These are phyloP conservation scores for Ariolimax columbianus DNA, from an alignment of 2,888 invertebrate species.

Conservation along the genomic window DNA sequence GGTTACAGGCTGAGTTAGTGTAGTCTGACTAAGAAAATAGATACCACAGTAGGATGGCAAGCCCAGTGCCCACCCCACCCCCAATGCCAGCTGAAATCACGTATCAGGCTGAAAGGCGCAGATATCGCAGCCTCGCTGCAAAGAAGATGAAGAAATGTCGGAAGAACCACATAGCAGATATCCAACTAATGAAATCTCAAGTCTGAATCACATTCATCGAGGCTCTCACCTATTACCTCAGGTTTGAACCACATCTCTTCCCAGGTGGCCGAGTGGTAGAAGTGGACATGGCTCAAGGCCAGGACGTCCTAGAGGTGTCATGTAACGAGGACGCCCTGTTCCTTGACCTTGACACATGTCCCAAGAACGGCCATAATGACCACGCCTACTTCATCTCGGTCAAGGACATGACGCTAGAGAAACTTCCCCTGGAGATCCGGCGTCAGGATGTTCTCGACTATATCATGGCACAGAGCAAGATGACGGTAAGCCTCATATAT, in stretches of 20 bases:
- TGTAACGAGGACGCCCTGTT: constrained; percentile 14
- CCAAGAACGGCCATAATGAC: constrained; percentile 43
- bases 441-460: constrained; percentile 29
- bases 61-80: too few relatives aligned
- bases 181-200: too few relatives aligned
- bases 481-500: constrained; percentile 21
- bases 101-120: too few relatives aligned
- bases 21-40: too few relatives aligned
- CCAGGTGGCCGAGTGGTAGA: constrained; percentile 39
- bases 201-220: too few relatives aligned
- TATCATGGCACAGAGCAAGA: constrained; percentile 32
- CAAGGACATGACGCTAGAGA: constrained; percentile 16
- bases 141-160: too few relatives aligned
- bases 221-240: too few relatives aligned
- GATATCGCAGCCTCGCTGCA: too few relatives aligned
- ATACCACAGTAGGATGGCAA: too few relatives aligned
- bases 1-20: too few relatives aligned
- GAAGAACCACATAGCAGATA: too few relatives aligned
- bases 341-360: constrained; percentile 26
- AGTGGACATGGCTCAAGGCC: neutral
- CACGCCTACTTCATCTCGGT: constrained; percentile 32
- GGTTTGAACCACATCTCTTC: neutral
- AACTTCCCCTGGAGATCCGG: constrained; percentile 29
- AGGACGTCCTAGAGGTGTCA: neutral
- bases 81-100: too few relatives aligned